Percentiles rank a stretch among this genome's conserved stretches.
phyloP scores from a whole-genome alignment of 2,888 invertebrate genomes.

The Agrotis clavis region DNA sequence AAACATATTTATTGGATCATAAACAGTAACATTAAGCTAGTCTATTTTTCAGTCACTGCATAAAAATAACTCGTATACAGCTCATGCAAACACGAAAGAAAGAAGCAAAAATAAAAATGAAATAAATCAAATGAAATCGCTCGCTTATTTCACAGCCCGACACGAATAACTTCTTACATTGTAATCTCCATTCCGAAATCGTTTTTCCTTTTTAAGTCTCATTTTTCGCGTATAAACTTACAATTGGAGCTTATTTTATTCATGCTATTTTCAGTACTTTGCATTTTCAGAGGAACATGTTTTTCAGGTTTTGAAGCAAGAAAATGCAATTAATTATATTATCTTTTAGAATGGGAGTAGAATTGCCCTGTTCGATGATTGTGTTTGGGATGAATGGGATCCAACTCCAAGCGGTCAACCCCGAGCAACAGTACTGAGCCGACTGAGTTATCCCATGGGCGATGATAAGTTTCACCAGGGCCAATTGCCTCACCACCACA shows the following conservation, averaged over 20 bases:
- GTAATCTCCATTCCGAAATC: constrained; percentile 67
- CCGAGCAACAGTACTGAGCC: no score
- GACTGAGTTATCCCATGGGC: no score
- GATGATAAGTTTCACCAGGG: no score
- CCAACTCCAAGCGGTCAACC: no score
- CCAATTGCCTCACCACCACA: no score
- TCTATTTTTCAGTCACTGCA: no score
- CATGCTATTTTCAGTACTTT: constrained; percentile 49
- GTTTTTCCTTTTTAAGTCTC: constrained; percentile 65
- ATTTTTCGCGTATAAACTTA: constrained; percentile 61
- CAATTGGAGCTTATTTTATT: constrained; percentile 58
- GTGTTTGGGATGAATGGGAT: neutral
- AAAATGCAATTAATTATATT: constrained; percentile 13
- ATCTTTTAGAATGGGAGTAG: constrained; percentile 6
- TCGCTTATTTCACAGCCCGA: constrained; percentile 36
- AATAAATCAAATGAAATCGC: constrained; percentile 16
- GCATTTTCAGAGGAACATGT: constrained; percentile 48
- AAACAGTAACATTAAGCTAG: neutral
- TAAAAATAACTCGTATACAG: no score
- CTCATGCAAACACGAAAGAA: neutral
- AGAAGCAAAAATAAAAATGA: neutral
- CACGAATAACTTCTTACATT: constrained; percentile 59
- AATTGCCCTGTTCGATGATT: constrained; percentile 3
- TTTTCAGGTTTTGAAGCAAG: constrained; percentile 23
- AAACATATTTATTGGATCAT: no score